Conservation (phyloP, 2,888 invertebrate species). For the Hypselothyrea guttata region DNA sequence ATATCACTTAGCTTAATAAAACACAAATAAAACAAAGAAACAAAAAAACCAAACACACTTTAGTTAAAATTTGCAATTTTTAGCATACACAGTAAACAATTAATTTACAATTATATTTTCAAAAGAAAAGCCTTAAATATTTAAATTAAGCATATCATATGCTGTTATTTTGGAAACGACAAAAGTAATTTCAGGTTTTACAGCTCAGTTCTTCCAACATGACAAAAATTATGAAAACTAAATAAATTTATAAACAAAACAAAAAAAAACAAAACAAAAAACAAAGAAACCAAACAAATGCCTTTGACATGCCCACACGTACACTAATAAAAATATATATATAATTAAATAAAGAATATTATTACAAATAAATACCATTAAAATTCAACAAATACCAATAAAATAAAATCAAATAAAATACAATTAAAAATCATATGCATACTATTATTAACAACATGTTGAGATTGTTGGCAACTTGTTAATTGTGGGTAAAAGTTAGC, state of each 20-base stretch:
- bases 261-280: constrained; percentile 25
- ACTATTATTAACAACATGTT: constrained; percentile 58
- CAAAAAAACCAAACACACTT: constrained; percentile 50
- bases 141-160: constrained; percentile 51
- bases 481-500: constrained; percentile 45
- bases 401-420: constrained; percentile 26
- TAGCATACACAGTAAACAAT: constrained; percentile 43
- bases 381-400: constrained; percentile 18
- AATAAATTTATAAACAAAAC: constrained; percentile 34
- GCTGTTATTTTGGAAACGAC: constrained; percentile 44
- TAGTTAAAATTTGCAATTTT: constrained; percentile 46
- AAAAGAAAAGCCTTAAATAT: constrained; percentile 22
- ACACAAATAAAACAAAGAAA: no score
- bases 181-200: constrained; percentile 63
- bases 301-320: constrained; percentile 78
- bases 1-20: constrained; percentile 74
- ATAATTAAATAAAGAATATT: constrained; percentile 26
- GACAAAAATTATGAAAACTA: constrained; percentile 13
- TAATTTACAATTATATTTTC: constrained; percentile 29
- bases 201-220: constrained; percentile 66
- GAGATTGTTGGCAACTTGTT: constrained; percentile 59
- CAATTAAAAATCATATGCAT: constrained; percentile 17
- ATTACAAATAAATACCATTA: no score
- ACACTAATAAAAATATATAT: constrained; percentile 50
- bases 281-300: constrained; percentile 74